Evolutionary conservation across 2,113 vertebrate species (phyloP).

Genomic region (Petrocephalus microphthalmus): DNA sequence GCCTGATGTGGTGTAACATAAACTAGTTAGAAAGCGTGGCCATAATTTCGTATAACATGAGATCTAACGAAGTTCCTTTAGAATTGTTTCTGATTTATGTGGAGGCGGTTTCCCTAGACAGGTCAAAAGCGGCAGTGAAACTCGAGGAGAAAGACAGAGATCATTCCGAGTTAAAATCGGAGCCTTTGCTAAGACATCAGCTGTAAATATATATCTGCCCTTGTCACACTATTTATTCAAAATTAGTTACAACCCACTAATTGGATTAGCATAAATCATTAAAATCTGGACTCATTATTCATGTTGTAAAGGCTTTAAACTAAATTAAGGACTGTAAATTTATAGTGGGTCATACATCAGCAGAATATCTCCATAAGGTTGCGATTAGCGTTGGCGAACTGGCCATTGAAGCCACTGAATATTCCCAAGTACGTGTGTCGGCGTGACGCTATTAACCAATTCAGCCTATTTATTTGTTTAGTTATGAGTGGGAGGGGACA

Average conservation of each 20-base stretch:
- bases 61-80: slow-evolving; percentile 52
- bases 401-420: too few relatives aligned
- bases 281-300: slow-evolving; percentile 40
- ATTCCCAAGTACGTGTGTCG: not conserved
- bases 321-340: not conserved
- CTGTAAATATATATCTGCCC: slow-evolving; percentile 55
- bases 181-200: slow-evolving; percentile 49
- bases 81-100: slow-evolving; percentile 73
- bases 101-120: slow-evolving; percentile 53
- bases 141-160: slow-evolving; percentile 57
- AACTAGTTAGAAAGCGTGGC: slow-evolving; percentile 14
- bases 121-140: slow-evolving; percentile 68
- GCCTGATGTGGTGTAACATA: not conserved
- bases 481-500: not conserved
- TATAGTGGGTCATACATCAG: not conserved
- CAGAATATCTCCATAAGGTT: not conserved
- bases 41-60: slow-evolving; percentile 46
- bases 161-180: slow-evolving; percentile 53
- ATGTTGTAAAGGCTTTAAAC: not conserved
- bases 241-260: slow-evolving; percentile 49
- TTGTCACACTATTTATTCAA: slow-evolving; percentile 41
- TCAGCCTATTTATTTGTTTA: not conserved
- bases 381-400: not conserved
- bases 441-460: not conserved
- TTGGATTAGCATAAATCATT: slow-evolving; percentile 60